These are phyloP conservation scores for Furcifer pardalis DNA, from an alignment of 2,797 vertebrate genomes.

Conservation along the genomic window DNA sequence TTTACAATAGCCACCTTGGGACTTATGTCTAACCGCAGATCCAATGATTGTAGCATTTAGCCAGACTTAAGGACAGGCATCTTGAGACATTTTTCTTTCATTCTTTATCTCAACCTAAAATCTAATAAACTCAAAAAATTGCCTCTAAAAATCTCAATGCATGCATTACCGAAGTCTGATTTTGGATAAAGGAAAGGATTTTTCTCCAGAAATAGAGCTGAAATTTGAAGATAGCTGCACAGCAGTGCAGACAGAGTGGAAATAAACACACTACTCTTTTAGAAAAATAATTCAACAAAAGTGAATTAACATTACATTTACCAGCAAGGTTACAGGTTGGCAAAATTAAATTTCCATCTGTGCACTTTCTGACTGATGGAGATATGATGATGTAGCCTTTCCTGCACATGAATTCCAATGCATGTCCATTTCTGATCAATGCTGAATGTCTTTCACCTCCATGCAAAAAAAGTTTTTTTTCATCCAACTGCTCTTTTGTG, in stretches of 20 bases:
- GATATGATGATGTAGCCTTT: slow-evolving; percentile 10
- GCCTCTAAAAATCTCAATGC: too few relatives aligned
- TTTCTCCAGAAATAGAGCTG: background rate
- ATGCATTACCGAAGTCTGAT: too few relatives aligned
- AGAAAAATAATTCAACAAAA: background rate
- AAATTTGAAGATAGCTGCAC: background rate
- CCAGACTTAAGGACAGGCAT: too few relatives aligned
- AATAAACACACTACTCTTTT: background rate
- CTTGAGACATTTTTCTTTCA: too few relatives aligned
- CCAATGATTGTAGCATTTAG: too few relatives aligned
- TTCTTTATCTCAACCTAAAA: too few relatives aligned
- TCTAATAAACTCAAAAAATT: too few relatives aligned
- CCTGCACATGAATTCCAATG: slow-evolving; percentile 14
- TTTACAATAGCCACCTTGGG: too few relatives aligned
- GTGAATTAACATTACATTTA: slow-evolving; percentile 27
- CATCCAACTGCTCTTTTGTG: slow-evolving; percentile 25
- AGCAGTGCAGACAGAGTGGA: background rate
- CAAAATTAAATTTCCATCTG: slow-evolving; percentile 21
- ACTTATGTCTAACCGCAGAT: too few relatives aligned
- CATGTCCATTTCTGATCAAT: slow-evolving; percentile 17
- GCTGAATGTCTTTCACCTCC: background rate
- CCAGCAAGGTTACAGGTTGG: slow-evolving; percentile 16
- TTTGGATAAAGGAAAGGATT: background rate
- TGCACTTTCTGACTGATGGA: slow-evolving; percentile 19
- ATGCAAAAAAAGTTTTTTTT: slow-evolving; percentile 25